These are phyloP conservation scores for Heliothis virescens DNA, from an alignment of 1,140 invertebrate species.

Conservation along the genomic window DNA sequence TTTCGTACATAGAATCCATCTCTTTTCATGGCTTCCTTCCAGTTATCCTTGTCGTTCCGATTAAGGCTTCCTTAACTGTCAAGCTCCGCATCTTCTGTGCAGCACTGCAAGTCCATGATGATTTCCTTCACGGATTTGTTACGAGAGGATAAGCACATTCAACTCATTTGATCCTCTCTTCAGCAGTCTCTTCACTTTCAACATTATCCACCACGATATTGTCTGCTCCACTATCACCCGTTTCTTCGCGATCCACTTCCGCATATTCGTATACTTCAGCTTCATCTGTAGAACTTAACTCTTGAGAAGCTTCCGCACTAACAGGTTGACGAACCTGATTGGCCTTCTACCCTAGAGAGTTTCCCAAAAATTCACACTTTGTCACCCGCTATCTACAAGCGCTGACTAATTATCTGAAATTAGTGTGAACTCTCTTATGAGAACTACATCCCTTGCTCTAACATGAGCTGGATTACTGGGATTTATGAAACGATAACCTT, in stretches of 20 bases:
- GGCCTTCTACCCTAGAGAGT: not conserved
- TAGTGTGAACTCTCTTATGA: not conserved
- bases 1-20: no score
- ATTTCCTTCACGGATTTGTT: not conserved
- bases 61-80: not conserved
- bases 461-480: not conserved
- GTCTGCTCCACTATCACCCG: no score
- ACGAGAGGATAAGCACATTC: not conserved
- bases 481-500: conserved; percentile 5
- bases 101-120: not conserved
- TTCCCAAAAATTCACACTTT: not conserved
- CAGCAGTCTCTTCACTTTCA: not conserved
- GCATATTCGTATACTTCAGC: no score
- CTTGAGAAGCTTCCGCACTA: not conserved
- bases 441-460: not conserved
- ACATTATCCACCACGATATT: no score
- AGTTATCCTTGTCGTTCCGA: not conserved
- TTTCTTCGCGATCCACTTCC: not conserved
- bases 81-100: not conserved
- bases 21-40: no score
- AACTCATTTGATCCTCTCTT: no score
- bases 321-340: not conserved
- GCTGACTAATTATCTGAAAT: not conserved
- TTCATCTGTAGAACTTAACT: no score
- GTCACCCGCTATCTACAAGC: not conserved